A percentile compares a stretch with the other conserved stretches of the same genome.
These are phyloP conservation scores for Drosophila tropicalis DNA, from an alignment of 1,140 invertebrate species.

Conservation along the genomic window DNA sequence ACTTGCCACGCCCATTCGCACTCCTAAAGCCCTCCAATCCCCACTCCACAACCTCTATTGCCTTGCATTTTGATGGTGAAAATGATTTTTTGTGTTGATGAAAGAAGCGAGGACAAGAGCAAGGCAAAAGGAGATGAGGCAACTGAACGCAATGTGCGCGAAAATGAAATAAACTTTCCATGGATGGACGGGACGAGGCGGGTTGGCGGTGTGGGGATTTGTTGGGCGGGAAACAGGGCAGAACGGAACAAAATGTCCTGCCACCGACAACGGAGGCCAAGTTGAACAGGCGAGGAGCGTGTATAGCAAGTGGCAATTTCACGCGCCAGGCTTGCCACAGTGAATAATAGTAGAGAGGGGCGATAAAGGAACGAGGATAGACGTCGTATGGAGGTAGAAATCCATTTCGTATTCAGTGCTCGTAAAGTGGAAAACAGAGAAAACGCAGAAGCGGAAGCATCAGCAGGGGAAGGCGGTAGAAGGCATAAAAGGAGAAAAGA, in stretches of 20 bases:
- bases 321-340: conserved; percentile 57
- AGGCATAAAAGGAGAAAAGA: conserved; percentile 40
- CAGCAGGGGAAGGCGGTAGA: background rate
- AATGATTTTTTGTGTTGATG: conserved; percentile 71
- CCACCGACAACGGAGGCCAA: conserved; percentile 75
- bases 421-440: conserved; percentile 67
- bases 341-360: background rate
- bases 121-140: background rate
- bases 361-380: background rate
- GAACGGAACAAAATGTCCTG: conserved; percentile 38
- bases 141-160: conserved; percentile 66
- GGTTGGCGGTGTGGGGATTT: background rate
- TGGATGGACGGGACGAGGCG: background rate
- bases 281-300: conserved; percentile 77
- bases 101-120: background rate
- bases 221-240: conserved; percentile 12
- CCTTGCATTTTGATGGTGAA: conserved; percentile 60
- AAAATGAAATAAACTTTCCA: conserved; percentile 80
- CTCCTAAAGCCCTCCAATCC: conserved; percentile 27
- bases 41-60: background rate
- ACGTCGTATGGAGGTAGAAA: conserved; percentile 37
- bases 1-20: conserved; percentile 49
- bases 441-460: conserved; percentile 23
- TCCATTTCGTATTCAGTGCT: conserved; percentile 80
- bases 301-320: conserved; percentile 79